Percentiles rank a stretch among this genome's conserved stretches.
phyloP scores from a whole-genome alignment of 2,888 invertebrate species.

The Octodonta nipae region DNA sequence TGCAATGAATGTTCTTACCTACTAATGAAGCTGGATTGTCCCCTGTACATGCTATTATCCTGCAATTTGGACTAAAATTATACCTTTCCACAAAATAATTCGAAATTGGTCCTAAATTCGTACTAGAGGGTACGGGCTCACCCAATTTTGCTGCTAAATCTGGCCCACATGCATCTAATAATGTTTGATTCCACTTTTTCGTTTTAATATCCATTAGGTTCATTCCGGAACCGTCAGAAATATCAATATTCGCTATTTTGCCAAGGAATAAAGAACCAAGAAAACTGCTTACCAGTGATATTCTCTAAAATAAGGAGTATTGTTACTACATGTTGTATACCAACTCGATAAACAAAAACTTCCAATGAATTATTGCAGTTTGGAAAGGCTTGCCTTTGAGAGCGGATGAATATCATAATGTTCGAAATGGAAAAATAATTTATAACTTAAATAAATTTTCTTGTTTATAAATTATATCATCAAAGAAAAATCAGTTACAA shows the following conservation, averaged over 20 bases:
- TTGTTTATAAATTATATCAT: no score
- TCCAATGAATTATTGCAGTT: no score
- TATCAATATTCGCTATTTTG: conserved; percentile 78
- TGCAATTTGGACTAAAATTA: conserved; percentile 67
- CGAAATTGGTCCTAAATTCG: conserved; percentile 58
- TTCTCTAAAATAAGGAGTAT: no score
- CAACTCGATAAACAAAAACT: no score
- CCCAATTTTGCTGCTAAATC: conserved; percentile 63
- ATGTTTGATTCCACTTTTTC: conserved; percentile 61
- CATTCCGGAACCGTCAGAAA: conserved; percentile 90
- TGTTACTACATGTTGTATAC: no score
- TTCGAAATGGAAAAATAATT: no score
- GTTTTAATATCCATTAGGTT: conserved; percentile 75
- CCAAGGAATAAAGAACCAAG: conserved; percentile 78
- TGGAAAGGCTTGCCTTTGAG: no score
- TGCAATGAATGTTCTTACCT: conserved; percentile 33
- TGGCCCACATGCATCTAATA: conserved; percentile 66
- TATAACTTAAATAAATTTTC: no score
- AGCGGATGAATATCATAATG: no score
- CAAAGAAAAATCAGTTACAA: no score
- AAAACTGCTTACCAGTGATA: conserved; percentile 89
- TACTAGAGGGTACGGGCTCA: conserved; percentile 54
- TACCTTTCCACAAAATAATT: conserved; percentile 75
- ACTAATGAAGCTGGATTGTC: conserved; percentile 84
- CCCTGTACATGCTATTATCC: conserved; percentile 81